Evolutionary conservation across 2,888 invertebrate species (phyloP), one percentile per base, ranked within the genome.

Genomic region (Andrena trimmerana): DNA sequence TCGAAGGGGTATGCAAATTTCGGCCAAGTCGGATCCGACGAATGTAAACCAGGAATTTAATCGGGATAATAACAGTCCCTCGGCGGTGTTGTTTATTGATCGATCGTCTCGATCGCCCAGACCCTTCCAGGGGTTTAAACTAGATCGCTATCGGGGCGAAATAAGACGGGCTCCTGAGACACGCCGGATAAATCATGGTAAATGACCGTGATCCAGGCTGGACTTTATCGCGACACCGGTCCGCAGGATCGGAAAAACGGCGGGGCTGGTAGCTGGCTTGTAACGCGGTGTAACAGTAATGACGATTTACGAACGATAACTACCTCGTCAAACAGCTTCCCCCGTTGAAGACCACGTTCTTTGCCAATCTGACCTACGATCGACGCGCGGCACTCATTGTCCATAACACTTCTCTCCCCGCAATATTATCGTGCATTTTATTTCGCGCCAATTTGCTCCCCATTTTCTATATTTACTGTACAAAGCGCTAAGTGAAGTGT

Each of bases 271-370:
- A 87, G 87, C 78, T 36, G 20, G 33, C 33, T 60, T 29, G 74
- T 77, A 69, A 81, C 65, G 63, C 20, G 13, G 62, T 62, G 67
- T 76, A 78, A 80, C 74, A 74, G 74, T 78, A 82, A 84, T 78
- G 81, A 88, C 86, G 88, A 88, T 87, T 88, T 81, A 82, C 79
- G 78, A 63, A 80, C 73, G 88, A 87, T 86, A 88, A 86, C 74
- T 74, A 86, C 80, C 87, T 81, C 48, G 72, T 81, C 73, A 27
- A 78, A 78, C 81, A 60, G 73, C 78, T 84, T 80, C 59, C 68
- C 70, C 63, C 57, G 48, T 57, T 16, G 29, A 57, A 67, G 33
- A 29, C 59, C 42, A 33, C 63, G 77, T 67, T 74, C 63, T 20
- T 42, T 24, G 57, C 48, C 33, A 42, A 70, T 70, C 59, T 70